Conservation (phyloP, 1,140 invertebrate genomes). For the Drosophila neocordata region DNA sequence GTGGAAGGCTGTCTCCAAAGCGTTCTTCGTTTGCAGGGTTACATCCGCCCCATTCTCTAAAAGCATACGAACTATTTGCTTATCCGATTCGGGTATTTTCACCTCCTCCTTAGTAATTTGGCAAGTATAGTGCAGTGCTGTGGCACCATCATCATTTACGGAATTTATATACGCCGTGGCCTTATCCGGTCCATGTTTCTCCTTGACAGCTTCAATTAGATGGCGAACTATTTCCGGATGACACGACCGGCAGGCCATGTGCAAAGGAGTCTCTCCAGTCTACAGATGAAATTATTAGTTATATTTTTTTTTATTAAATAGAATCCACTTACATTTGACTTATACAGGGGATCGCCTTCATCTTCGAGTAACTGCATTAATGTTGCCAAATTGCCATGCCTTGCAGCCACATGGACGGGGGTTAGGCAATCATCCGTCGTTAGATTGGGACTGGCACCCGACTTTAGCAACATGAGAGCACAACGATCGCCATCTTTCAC, state of each 20-base stretch:
- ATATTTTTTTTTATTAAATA: not conserved
- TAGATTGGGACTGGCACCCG: conserved; percentile 97
- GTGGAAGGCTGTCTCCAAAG: conserved; percentile 96
- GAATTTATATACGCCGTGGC: conserved; percentile 91
- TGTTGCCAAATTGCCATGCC: conserved; percentile 93
- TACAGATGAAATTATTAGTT: conserved; percentile 72
- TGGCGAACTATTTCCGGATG: conserved; percentile 93
- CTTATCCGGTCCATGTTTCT: conserved; percentile 87
- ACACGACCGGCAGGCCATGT: conserved; percentile 94
- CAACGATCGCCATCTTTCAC: conserved; percentile 97
- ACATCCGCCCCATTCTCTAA: conserved; percentile 96
- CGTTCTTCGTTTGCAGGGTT: conserved; percentile 91
- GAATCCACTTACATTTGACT: conserved; percentile 90
- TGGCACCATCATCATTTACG: conserved; percentile 95
- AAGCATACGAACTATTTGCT: conserved; percentile 93
- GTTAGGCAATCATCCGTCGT: conserved; percentile 96
- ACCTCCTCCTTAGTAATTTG: conserved; percentile 91
- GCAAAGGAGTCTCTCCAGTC: conserved; percentile 97
- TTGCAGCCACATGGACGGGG: conserved; percentile 95
- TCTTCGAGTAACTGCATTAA: conserved; percentile 94
- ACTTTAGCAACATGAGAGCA: conserved; percentile 98
- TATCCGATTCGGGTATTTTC: conserved; percentile 90
- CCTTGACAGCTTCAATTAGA: conserved; percentile 93
- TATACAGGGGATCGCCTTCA: conserved; percentile 93
- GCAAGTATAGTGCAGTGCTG: conserved; percentile 94